Evolutionary conservation across 2,797 vertebrate species (phyloP), one percentile per base, ranked within the genome.

Genomic region (Synaphobranchus kaupii): DNA sequence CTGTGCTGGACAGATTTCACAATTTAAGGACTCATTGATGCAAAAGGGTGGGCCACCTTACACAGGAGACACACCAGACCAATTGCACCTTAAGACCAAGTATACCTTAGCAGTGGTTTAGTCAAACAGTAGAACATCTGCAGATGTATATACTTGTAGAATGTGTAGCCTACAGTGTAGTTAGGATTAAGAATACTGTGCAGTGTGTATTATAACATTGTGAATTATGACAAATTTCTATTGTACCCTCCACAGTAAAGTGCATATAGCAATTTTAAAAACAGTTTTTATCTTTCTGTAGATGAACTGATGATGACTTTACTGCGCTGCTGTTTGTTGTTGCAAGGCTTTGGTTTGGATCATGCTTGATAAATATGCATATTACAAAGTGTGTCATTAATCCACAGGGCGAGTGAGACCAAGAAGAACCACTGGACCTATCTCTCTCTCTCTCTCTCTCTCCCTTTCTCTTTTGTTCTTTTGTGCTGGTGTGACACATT

Each of bases 401-500:
- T 87, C 31, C 68, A 25, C 83, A 84, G 68, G 15, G 44, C 28
- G 80, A 84, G 20, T n/a, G 63, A 84, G 9, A 87, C 31, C 48
- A 28, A 73, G 48, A 52, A 3, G 50, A 12, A 25, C 48, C 39
- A 28, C 25, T 84, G 66, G 86, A 48, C 68, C 58, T 39, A 82
- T 52, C 86, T 80, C 66, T 78, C 56, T 83, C 47, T 88, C 66
- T 71, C 76, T 78, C 85, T 48, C 80, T 89, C 84, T 78, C 50
- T 60, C 60, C 4, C 47, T 44, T 85, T 71, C 83, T 52, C 52
- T 93, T 94, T 95, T 95, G 93, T 95, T 94, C 93, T 90, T 94
- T 95, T 95, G 94, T 96, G 92, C 92, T 68, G 88, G 92, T 90
- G 91, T 90, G 93, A 95, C 94, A 94, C 94, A 95, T 95, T 95